Evolutionary conservation across 2,888 invertebrate species (phyloP), one percentile per base, ranked within the genome.

Genomic region (Colletes collaris): DNA sequence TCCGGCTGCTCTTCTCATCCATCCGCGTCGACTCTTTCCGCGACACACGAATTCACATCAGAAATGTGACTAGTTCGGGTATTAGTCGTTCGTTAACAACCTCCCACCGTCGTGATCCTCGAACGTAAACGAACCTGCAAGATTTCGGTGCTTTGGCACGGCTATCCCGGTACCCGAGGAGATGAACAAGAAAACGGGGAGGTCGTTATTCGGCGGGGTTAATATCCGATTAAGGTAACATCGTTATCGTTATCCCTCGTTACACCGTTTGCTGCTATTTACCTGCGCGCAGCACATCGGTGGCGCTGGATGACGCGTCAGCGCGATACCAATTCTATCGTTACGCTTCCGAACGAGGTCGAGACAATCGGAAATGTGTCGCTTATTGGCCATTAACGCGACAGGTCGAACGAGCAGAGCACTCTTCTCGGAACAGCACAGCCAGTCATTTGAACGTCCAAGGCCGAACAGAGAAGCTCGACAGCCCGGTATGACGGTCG

Each of bases 351-450:
- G 70, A 79, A 64, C 59, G 76, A 53, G 76, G 64, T 62, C 58
- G 56, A 50, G 44, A 37, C 72, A 81, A 83, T 83, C 85, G 81
- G 86, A 85, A 85, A 85, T 83, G 77, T 62, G 76, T 81, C 83
- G 80, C 81, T 77, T 85, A 85, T 85, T 85, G 83, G 73, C 83
- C 81, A 84, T 84, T 85, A 85, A 76, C 85, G 75, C 13, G 73
- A 50, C 76, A 74, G 78, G 71, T 86, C 76, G 71, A 74, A 64
- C 73, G 64, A 68, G 75, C 75, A 65, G 75, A 27, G 27, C 76
- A 60, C 81, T 78, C 81, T 71, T 85, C 83, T 76, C 59, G 65
- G 50, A 50, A 64, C 68, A 58, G 37, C n/a, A 27, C 27, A 46
- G 53, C 74, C 64, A 44, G 77, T 74, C 84, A 81, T 89, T 85